A percentile compares a stretch with the other conserved stretches of the same genome.
Evolutionary conservation across 2,113 vertebrate genomes (phyloP).

Genomic region (Notechis scutatus): DNA sequence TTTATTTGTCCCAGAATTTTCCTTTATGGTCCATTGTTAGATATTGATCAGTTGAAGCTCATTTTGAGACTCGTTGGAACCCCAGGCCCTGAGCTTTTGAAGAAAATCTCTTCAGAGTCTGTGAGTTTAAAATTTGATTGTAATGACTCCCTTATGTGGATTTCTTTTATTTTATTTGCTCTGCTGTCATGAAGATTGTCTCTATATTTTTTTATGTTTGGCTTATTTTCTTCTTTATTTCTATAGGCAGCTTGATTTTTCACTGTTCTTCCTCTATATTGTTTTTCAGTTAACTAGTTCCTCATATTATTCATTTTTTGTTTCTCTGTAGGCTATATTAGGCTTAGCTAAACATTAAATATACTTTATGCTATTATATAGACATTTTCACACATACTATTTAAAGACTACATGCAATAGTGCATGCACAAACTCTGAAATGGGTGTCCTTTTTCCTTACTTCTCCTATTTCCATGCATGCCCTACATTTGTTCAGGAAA

Average conservation of each 20-base stretch:
- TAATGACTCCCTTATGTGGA: conserved; percentile 66
- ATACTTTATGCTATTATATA: not conserved
- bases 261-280: conserved; percentile 10
- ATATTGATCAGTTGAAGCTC: conserved; percentile 99
- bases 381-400: not conserved
- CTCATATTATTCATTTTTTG: conserved; percentile 31
- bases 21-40: conserved; percentile 94
- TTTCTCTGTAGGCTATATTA: conserved; percentile 22
- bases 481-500: not conserved
- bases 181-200: conserved; percentile 51
- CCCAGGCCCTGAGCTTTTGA: conserved; percentile 92
- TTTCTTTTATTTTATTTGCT: conserved; percentile 47
- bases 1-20: conserved; percentile 86
- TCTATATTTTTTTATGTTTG: conserved; percentile 42
- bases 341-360: not conserved
- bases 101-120: conserved; percentile 98
- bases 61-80: conserved; percentile 96
- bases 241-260: conserved; percentile 41
- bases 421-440: not conserved
- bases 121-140: conserved; percentile 86
- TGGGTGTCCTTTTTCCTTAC: not conserved
- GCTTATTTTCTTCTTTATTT: conserved; percentile 30
- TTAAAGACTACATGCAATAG: not conserved
- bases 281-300: conserved; percentile 19
- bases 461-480: not conserved